These are phyloP conservation scores for Lordiphosa collinella DNA, from an alignment of 1,140 invertebrate genomes.

Conservation along the genomic window DNA sequence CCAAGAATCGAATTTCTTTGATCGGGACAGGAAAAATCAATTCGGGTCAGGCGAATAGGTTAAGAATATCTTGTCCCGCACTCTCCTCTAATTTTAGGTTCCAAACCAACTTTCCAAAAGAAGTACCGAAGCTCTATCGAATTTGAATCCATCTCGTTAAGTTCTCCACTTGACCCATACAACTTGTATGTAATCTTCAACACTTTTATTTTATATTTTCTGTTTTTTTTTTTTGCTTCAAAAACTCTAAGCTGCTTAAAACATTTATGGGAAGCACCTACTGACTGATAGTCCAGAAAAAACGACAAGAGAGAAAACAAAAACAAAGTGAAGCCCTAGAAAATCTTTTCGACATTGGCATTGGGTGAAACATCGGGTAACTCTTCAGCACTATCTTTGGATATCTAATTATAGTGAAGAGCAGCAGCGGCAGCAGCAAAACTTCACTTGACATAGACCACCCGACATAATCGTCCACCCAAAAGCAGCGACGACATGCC, in stretches of 20 bases:
- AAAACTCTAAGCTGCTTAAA: slow-evolving; percentile 47
- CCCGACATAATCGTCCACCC: slow-evolving; percentile 4
- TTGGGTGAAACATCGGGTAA: background rate
- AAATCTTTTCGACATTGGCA: slow-evolving; percentile 20
- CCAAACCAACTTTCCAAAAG: no score
- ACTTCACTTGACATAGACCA: slow-evolving; percentile 28
- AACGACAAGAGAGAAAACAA: background rate
- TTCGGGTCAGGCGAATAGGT: no score
- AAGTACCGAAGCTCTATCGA: no score
- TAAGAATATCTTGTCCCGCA: no score
- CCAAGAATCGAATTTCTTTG: no score
- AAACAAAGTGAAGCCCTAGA: slow-evolving; percentile 43
- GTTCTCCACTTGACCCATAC: slow-evolving; percentile 30
- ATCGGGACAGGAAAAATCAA: no score
- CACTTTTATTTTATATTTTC: slow-evolving; percentile 19
- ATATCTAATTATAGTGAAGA: slow-evolving; percentile 48
- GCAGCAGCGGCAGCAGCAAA: slow-evolving; percentile 2
- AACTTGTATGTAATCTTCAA: slow-evolving; percentile 53
- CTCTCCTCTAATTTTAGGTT: no score
- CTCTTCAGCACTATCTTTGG: slow-evolving; percentile 7
- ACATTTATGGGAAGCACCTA: slow-evolving; percentile 12
- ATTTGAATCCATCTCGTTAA: no score
- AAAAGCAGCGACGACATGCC: slow-evolving; percentile 17
- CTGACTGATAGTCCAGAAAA: slow-evolving; percentile 6
- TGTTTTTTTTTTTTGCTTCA: no score